A percentile compares a stretch with the other conserved stretches of the same genome.
Conservation (phyloP, 2,888 invertebrate species). For the Drosophila pseudotakahashii region DNA sequence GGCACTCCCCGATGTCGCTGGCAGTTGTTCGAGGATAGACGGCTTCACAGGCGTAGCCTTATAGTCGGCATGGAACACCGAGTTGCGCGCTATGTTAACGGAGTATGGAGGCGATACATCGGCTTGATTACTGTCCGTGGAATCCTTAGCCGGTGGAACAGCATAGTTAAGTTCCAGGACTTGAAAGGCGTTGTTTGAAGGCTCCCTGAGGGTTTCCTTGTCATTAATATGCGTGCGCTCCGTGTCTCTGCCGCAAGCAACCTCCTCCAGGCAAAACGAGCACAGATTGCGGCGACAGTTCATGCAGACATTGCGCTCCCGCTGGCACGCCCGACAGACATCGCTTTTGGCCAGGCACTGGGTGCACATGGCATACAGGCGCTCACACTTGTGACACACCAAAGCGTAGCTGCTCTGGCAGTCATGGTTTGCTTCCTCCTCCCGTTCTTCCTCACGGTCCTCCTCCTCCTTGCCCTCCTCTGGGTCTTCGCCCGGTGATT, state of each 20-base stretch:
- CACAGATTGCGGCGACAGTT: constrained; percentile 81
- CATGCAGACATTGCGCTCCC: constrained; percentile 81
- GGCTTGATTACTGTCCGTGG: constrained; percentile 26
- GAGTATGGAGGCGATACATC: constrained; percentile 62
- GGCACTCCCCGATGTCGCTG: constrained; percentile 53
- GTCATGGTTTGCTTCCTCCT: constrained; percentile 33
- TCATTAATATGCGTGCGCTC: constrained; percentile 76
- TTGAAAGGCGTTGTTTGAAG: constrained; percentile 55
- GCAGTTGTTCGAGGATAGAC: constrained; percentile 57
- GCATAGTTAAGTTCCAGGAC: constrained; percentile 63
- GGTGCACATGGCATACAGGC: constrained; percentile 76
- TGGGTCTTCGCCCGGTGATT: constrained; percentile 1
- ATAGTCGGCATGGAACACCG: constrained; percentile 78
- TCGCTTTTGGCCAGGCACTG: constrained; percentile 76
- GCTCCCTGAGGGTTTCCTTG: constrained; percentile 17
- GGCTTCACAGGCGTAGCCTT: constrained; percentile 61
- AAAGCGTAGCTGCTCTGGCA: constrained; percentile 72
- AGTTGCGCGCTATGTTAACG: constrained; percentile 78
- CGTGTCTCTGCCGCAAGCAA: constrained; percentile 73
- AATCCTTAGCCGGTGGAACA: constrained; percentile 37
- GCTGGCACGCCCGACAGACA: constrained; percentile 79
- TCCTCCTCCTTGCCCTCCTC: constrained; percentile 3
- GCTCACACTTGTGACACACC: constrained; percentile 81
- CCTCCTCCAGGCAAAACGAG: constrained; percentile 79
- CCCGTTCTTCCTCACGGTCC: constrained; percentile 5